Evolutionary conservation across 2,113 vertebrate species (phyloP).

Genomic region (Monarcha castaneiventris): DNA sequence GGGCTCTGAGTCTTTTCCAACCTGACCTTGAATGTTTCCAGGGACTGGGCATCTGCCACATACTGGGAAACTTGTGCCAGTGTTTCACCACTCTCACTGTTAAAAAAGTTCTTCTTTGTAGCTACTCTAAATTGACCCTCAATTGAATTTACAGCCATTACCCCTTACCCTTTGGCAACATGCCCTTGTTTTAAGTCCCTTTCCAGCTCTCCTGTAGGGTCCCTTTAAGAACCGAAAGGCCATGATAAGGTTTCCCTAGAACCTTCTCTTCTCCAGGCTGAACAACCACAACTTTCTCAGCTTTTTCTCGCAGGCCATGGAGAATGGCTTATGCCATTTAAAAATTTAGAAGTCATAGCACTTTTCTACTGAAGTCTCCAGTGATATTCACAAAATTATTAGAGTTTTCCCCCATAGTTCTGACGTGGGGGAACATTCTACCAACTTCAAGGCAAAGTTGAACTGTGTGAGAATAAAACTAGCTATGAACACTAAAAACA

Average conservation of each 20-base stretch:
- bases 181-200: neutral
- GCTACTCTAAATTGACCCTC: neutral
- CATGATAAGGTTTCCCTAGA: neutral
- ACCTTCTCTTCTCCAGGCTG: neutral
- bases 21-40: neutral
- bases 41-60: rapidly evolving
- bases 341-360: neutral
- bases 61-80: neutral
- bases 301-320: neutral
- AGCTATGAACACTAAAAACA: neutral
- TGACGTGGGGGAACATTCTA: too few species aligned
- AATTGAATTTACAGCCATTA: neutral
- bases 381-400: neutral
- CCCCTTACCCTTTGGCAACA: neutral
- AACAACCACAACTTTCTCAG: neutral
- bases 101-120: neutral
- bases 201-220: neutral
- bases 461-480: neutral
- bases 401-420: neutral
- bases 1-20: neutral
- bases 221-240: neutral
- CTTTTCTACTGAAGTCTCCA: neutral
- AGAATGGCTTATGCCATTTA: neutral
- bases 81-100: neutral
- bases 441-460: neutral